A percentile compares a stretch with the other conserved stretches of the same genome.
phyloP scores from a whole-genome alignment of 2,888 invertebrate genomes.

The Macaria notata region DNA sequence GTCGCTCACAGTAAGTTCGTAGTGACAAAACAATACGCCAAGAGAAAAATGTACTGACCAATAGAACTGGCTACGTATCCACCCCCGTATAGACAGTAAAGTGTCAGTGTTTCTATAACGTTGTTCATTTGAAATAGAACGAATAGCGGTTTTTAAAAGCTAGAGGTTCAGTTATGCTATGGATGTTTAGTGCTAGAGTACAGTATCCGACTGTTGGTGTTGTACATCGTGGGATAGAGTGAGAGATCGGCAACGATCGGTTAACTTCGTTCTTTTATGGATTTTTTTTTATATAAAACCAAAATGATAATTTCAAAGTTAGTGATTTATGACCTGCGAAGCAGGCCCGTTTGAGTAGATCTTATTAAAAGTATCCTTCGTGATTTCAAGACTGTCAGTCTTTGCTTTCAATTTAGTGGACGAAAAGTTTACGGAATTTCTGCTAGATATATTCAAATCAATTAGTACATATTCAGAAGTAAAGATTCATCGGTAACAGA shows the following conservation, averaged over 20 bases:
- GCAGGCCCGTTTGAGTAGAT: too few species aligned
- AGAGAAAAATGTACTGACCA: slow-evolving; percentile 18
- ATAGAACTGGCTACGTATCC: slow-evolving; percentile 42
- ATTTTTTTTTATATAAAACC: too few species aligned
- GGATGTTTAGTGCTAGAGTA: slow-evolving; percentile 6
- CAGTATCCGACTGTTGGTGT: background rate
- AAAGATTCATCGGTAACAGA: too few species aligned
- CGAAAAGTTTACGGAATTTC: too few species aligned
- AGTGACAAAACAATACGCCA: slow-evolving; percentile 39
- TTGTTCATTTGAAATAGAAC: background rate
- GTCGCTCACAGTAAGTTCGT: slow-evolving; percentile 82
- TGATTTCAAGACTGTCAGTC: too few species aligned
- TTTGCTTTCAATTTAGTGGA: too few species aligned
- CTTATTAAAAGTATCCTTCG: too few species aligned
- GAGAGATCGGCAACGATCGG: background rate
- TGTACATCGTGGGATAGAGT: background rate
- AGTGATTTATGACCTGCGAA: too few species aligned
- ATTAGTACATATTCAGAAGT: too few species aligned
- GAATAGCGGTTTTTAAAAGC: slow-evolving; percentile 5
- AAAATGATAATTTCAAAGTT: too few species aligned
- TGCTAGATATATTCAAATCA: too few species aligned
- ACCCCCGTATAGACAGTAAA: slow-evolving; percentile 38
- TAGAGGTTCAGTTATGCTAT: slow-evolving; percentile 1
- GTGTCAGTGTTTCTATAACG: slow-evolving; percentile 17
- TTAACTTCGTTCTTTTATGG: background rate